Percentiles rank a stretch among this genome's conserved stretches.
These are phyloP conservation scores for Plumapathes pennacea DNA, from an alignment of 92 coral and sea anemone genomes.

Conservation along the genomic window DNA sequence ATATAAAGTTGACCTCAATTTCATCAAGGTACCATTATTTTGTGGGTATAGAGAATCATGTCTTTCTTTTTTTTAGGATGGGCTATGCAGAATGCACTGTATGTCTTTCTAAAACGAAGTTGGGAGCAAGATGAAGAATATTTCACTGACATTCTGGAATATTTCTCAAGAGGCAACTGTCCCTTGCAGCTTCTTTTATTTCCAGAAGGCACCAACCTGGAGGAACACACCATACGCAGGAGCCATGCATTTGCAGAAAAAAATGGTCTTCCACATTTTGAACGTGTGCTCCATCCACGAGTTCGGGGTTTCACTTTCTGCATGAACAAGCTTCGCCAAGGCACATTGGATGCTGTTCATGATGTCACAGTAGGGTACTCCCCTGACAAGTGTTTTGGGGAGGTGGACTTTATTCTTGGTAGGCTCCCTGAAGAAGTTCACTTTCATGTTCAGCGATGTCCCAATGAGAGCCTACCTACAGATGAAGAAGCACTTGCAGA, in stretches of 20 bases:
- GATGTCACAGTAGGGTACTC: conserved; percentile 94
- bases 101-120: conserved; percentile 72
- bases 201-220: conserved; percentile 94
- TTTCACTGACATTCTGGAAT: conserved; percentile 65
- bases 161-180: conserved; percentile 66
- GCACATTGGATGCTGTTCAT: conserved; percentile 75
- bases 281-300: conserved; percentile 94
- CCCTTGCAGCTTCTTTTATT: conserved; percentile 89
- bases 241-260: conserved; percentile 88
- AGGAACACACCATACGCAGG: conserved; percentile 49
- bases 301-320: conserved; percentile 86
- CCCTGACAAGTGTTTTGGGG: conserved; percentile 61
- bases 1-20: too few relatives aligned
- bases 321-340: conserved; percentile 69
- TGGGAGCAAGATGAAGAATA: conserved; percentile 92
- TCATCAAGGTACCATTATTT: too few relatives aligned
- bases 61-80: conserved; percentile 63
- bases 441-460: conserved; percentile 80
- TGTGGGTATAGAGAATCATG: too few relatives aligned
- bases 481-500: conserved; percentile 66
- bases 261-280: conserved; percentile 74
- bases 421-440: conserved; percentile 84
- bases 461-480: conserved; percentile 62
- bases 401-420: conserved; percentile 71
- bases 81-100: conserved; percentile 98